Evolutionary conservation across 2,113 vertebrate species (phyloP).

Genomic region (Actenoides hombroni): DNA sequence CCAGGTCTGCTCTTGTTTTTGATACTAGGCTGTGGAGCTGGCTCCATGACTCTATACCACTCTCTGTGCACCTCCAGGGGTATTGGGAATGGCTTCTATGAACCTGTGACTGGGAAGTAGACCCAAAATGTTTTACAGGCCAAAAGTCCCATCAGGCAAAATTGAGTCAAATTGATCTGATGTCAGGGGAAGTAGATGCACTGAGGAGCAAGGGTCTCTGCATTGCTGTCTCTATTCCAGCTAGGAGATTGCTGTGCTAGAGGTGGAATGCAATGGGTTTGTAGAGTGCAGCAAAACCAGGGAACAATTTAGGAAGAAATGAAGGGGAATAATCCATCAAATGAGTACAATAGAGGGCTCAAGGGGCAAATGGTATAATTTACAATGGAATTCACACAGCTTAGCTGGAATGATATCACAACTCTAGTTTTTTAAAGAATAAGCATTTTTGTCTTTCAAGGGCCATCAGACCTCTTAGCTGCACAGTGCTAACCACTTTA

Average conservation of each 20-base stretch:
- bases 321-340: not conserved
- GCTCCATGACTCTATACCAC: not conserved
- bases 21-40: constrained; percentile 11
- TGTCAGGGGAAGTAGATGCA: rapidly evolving
- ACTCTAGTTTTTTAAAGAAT: not conserved
- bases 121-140: not conserved
- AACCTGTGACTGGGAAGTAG: not conserved
- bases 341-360: not conserved
- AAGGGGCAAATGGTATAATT: not conserved
- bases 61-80: not conserved
- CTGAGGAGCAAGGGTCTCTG: not conserved
- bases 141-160: not conserved
- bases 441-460: not conserved
- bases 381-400: not conserved
- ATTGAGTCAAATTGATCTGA: not conserved
- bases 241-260: not conserved
- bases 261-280: not conserved
- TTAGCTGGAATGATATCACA: not conserved
- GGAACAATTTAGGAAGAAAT: not conserved
- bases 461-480: not conserved
- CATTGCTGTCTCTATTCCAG: not conserved
- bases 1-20: constrained; percentile 62
- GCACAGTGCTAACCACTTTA: not conserved
- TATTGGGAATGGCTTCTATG: not conserved
- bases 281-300: not conserved